Percentiles rank a stretch among this genome's conserved stretches.
Evolutionary conservation across 2,888 invertebrate genomes (phyloP).

Genomic region (Microctonus hyperodae): DNA sequence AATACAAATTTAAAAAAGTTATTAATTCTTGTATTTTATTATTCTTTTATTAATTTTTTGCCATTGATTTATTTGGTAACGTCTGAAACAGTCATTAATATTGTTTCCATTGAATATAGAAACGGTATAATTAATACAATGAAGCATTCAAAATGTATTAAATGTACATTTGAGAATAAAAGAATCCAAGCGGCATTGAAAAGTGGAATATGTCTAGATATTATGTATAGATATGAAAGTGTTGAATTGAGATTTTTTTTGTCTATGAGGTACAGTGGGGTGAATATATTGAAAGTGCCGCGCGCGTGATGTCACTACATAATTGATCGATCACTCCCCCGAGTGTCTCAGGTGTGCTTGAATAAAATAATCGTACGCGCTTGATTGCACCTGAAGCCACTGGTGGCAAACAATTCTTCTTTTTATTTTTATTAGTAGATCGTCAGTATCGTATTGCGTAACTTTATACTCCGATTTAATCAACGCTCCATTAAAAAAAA

Average conservation of each 20-base stretch:
- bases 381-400: conserved; percentile 1
- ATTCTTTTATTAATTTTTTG: neutral
- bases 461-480: neutral
- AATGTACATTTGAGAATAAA: neutral
- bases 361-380: conserved; percentile 13
- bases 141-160: neutral
- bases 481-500: neutral
- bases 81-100: neutral
- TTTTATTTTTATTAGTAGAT: neutral
- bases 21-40: neutral
- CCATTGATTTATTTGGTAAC: neutral
- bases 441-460: neutral
- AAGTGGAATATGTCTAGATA: neutral
- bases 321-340: conserved; percentile 29
- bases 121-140: neutral
- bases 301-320: conserved; percentile 23
- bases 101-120: neutral
- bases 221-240: neutral
- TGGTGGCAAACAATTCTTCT: neutral
- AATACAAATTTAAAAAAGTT: neutral
- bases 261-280: conserved; percentile 11
- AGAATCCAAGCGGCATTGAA: neutral
- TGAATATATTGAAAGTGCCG: neutral
- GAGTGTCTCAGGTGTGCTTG: conserved; percentile 15
- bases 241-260: neutral